Evolutionary conservation across 1,140 invertebrate genomes (phyloP), one percentile per base, ranked within the genome.

Genomic region (Eciton burchellii): DNA sequence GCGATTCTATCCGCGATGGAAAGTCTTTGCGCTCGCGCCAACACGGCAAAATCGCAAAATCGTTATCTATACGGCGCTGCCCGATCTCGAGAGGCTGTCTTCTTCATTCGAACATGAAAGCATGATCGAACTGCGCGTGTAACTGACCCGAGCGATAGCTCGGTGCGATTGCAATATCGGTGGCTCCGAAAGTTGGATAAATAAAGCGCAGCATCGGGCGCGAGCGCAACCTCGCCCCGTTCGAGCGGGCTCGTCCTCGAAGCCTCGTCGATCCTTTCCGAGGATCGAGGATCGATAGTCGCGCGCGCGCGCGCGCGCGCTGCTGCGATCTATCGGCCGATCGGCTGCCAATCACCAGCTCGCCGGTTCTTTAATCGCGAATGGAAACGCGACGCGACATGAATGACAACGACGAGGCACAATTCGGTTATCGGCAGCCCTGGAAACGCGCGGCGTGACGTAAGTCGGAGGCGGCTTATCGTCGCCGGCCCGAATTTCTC

Each of bases 361-460:
- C 65, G 4, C 24, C 65, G 4, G 43, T 35, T 68, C 74, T 79
- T 79, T 79, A 79, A 77, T 56, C 62, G 21, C 35, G 35, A 35
- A 16, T 9, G 35, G 68, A 35, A 54, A 66, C 26, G 9, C 35
- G 35, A 35, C 24, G n/a, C n/a, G 9, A 21, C n/a, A 41, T 21
- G 72, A n/a, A 49, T 14, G 16, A 45, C 35, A 41, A 57, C 11
- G 41, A 60, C n/a, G n/a, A n/a, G n/a, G 35, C 47, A 68, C 54
- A 66, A 54, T 70, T 45, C 19, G n/a, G 24, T 66, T 60, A 60
- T 86, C 73, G 43, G 41, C 49, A 73, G 47, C 29, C 83, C 73
- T 52, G 71, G 81, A 63, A 62, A 72, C 19, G 43, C 4, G 5
- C 56, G 45, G 29, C n/a, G n/a, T 84, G 85, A 87, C 81, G 81